Percentiles rank a stretch among this genome's conserved stretches.
Evolutionary conservation across 2,888 invertebrate species (phyloP).

Genomic region (Frankliniella intonsa): DNA sequence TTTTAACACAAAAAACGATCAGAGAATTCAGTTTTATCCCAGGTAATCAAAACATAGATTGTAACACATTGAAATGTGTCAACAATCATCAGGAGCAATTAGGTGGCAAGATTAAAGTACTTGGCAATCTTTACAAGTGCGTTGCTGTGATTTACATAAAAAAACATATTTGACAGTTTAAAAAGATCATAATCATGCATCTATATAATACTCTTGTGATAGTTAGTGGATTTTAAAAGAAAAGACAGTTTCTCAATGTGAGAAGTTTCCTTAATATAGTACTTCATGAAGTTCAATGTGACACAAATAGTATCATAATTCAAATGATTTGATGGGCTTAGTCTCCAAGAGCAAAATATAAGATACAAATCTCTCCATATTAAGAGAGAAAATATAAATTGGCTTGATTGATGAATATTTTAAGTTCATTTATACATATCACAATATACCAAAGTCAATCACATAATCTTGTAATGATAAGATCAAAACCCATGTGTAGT

Average conservation of each 20-base stretch:
- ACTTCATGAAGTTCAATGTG: no score
- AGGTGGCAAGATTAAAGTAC: background rate
- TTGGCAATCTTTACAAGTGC: background rate
- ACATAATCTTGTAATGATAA: background rate
- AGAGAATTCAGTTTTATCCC: no score
- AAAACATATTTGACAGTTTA: background rate
- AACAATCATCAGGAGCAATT: background rate
- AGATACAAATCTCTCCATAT: background rate
- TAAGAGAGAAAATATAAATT: constrained; percentile 14
- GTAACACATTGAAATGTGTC: background rate
- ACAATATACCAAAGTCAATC: constrained; percentile 27
- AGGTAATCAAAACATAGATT: background rate
- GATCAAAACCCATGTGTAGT: background rate
- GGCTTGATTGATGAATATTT: background rate
- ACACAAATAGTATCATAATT: background rate
- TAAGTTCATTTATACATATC: constrained; percentile 11
- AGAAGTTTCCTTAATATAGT: background rate
- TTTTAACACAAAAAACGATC: background rate
- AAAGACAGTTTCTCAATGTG: background rate
- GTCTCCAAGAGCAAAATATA: background rate
- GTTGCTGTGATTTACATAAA: background rate
- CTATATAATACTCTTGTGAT: background rate
- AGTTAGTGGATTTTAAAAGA: background rate
- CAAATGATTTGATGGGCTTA: background rate
- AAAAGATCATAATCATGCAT: background rate